These are phyloP conservation scores for Ennomos erosarius DNA, from an alignment of 2,888 invertebrate species.

Conservation along the genomic window DNA sequence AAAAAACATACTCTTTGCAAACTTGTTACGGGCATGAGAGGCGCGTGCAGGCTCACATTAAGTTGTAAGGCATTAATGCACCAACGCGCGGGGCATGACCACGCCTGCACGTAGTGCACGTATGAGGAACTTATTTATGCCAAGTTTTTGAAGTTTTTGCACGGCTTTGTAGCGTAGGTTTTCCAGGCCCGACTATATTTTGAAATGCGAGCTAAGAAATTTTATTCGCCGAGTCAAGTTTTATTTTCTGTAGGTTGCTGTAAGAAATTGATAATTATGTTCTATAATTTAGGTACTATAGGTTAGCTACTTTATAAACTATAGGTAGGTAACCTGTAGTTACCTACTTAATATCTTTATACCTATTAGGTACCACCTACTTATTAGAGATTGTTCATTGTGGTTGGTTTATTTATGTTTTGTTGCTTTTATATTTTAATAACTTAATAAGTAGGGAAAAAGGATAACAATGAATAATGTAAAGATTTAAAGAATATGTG, in stretches of 20 bases:
- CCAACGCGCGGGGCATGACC: conserved; percentile 67
- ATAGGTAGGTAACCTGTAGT: too few relatives aligned
- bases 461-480: too few relatives aligned
- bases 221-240: conserved; percentile 44
- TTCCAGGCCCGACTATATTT: conserved; percentile 44
- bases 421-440: too few relatives aligned
- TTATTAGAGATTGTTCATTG: too few relatives aligned
- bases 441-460: too few relatives aligned
- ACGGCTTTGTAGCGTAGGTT: conserved; percentile 34
- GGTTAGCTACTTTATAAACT: too few relatives aligned
- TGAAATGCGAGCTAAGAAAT: conserved; percentile 55
- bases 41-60: conserved; percentile 73
- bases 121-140: conserved; percentile 55
- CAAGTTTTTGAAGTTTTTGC: conserved; percentile 48
- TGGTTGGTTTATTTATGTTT: too few relatives aligned
- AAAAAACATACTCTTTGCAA: conserved; percentile 47
- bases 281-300: too few relatives aligned
- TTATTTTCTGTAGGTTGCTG: conserved; percentile 1
- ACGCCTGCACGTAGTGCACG: conserved; percentile 56
- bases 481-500: too few relatives aligned
- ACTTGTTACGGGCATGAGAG: conserved; percentile 60
- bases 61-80: conserved; percentile 78
- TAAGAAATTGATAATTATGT: too few relatives aligned
- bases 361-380: too few relatives aligned
- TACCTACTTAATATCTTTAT: too few relatives aligned